Evolutionary conservation across 2,888 invertebrate genomes (phyloP), one percentile per base, ranked within the genome.

Genomic region (Mesorhabditis belari): DNA sequence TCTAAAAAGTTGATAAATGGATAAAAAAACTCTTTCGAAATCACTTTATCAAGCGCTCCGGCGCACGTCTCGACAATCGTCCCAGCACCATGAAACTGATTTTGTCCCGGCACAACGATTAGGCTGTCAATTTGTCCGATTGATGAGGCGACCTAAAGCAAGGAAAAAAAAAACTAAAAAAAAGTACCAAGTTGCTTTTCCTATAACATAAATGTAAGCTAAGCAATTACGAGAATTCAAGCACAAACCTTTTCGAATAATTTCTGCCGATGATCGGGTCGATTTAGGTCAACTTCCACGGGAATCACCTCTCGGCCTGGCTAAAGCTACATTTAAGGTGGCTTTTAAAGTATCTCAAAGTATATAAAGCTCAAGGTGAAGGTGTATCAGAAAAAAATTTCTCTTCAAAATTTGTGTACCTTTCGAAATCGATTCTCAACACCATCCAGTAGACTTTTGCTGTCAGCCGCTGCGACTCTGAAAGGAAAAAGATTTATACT

Each of bases 261-360:
- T 25, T 70, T 66, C 49, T 65, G 63, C 17, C 70, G 51, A 49
- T 70, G 64, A 9, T 51, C 63, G 9, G 60, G 51, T 50, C 60
- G 55, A 3, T 58, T n/a, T 17, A 64, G 29, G 52, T 70, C 64
- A 17, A 67, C 26, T 3, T 66, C 65, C 58, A 68, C 66, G 4
- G 64, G 67, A 2, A 64, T 65, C 4, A 70, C 68, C n/a, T 65
- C 58, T 2, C 67, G 64, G 6, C 68, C 68, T 21, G 67, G 65
- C 67, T 66, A 49, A 65, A n/a, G 17, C 25, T 9, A 26, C 6
- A 12, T 51, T 19, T 51, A 51, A 51, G 23, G 23, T n/a, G n/a
- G 9, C 21, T 51, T 19, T n/a, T 19, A 12, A 23, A 51, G 9
- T 51, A 9, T 51, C 23, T 12, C 44, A 12, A 9, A 44, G n/a